Percentiles rank a stretch among this genome's conserved stretches.
Evolutionary conservation across 2,888 invertebrate genomes (phyloP).

Genomic region (Drosophila hamatofila): DNA sequence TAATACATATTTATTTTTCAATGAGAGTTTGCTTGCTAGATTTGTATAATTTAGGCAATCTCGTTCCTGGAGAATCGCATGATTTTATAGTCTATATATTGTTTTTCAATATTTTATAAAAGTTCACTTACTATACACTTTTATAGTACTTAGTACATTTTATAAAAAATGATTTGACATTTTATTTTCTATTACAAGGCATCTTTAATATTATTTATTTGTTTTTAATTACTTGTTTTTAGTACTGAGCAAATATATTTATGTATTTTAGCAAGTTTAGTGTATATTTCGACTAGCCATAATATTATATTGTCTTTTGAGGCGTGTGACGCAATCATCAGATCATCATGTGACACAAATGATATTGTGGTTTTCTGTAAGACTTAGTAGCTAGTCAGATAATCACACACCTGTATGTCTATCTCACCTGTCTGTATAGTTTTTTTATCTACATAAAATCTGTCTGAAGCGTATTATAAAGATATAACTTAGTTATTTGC

Average conservation of each 20-base stretch:
- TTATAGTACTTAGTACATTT: background rate
- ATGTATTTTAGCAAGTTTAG: background rate
- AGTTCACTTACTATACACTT: background rate
- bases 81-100: background rate
- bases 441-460: background rate
- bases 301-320: background rate
- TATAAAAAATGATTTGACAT: background rate
- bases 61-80: background rate
- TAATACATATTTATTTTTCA: no score
- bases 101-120: background rate
- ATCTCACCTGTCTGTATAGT: background rate
- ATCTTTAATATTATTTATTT: background rate
- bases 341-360: background rate
- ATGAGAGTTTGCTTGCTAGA: no score
- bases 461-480: background rate
- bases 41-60: no score
- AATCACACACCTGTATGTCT: background rate
- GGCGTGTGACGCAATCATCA: background rate
- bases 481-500: slow-evolving; percentile 3
- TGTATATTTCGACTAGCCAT: background rate
- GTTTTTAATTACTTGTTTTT: background rate
- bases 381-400: background rate
- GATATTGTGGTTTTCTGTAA: background rate
- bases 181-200: background rate
- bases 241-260: background rate